These are phyloP conservation scores for Boulengeromyrus knoepffleri DNA, from an alignment of 2,113 vertebrate species.

Conservation along the genomic window DNA sequence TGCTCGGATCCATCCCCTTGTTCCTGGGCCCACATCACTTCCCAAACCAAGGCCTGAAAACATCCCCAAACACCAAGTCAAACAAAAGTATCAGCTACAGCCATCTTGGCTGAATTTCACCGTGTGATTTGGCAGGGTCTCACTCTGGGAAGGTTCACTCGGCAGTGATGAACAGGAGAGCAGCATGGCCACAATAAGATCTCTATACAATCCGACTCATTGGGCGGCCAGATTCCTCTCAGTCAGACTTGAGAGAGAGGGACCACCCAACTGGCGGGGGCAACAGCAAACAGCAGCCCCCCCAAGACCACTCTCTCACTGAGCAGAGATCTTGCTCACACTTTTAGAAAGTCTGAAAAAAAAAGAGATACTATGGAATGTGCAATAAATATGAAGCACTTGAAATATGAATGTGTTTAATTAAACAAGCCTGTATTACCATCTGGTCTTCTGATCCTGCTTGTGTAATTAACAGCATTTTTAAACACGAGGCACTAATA, in stretches of 20 bases:
- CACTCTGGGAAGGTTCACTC: neutral
- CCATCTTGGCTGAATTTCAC: neutral
- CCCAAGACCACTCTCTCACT: neutral
- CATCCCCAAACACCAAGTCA: neutral
- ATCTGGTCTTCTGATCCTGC: slow-evolving; percentile 61
- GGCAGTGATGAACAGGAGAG: neutral
- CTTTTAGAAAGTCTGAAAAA: slow-evolving; percentile 10
- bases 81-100: neutral
- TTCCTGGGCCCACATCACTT: neutral
- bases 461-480: slow-evolving; percentile 51
- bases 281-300: neutral
- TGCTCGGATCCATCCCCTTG: neutral
- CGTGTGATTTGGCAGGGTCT: neutral
- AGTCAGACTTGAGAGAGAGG: neutral
- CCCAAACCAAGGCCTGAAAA: neutral
- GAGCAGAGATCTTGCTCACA: slow-evolving; percentile 3
- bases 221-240: neutral
- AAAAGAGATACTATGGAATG: slow-evolving; percentile 6
- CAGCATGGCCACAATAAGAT: neutral
- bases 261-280: neutral
- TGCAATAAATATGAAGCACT: slow-evolving; percentile 42
- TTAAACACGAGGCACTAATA: slow-evolving; percentile 29
- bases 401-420: slow-evolving; percentile 73
- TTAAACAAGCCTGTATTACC: slow-evolving; percentile 64
- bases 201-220: neutral